Evolutionary conservation across 2,797 vertebrate genomes (phyloP), one percentile per base, ranked within the genome.

Genomic region (Huso huso): DNA sequence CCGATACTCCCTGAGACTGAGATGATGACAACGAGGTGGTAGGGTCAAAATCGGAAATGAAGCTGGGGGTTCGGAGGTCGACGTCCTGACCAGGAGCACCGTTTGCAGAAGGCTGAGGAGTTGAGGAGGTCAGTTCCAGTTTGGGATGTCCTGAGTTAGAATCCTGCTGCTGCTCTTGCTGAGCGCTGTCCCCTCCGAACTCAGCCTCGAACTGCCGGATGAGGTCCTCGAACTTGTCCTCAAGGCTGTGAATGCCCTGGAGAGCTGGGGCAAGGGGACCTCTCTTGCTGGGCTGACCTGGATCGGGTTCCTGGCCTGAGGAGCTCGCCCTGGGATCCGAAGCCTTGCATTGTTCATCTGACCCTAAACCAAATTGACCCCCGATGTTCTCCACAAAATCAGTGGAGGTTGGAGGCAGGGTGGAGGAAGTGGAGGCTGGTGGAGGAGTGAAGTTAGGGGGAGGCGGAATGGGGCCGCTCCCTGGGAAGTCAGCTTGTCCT

Each of bases 201-300:
- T 98, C 95, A 0, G 94, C 95, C 84, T 98, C 96, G 67, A 97
- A 96, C 78, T 96, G 95, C 67, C 93, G 91, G 77, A 99, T 94
- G 71, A 99, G 89, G 65, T 96, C 95, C 87, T 98, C 95, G 8
- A 94, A 88, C 78, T 97, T 98, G 49, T 95, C 93, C 66, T 97
- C 94, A 23, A 96, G 83, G 59, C 88, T 81, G 67, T 78, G 77
- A 69, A 93, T 81, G 75, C 85, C 82, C 0, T 37, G 75, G 72
- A 88, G 12, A 65, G 55, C 69, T 50, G 75, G 71, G 18, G 6
- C 65, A 1, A 37, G 23, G 23, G 23, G 23, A 37, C 23, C 23
- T 37, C 23, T 37, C 23, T 37, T 37, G 23, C 23, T 37, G 23
- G 23, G 23, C 23, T 37, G 23, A 37, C 23, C 23, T 37, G 23